Percentiles rank a stretch among this genome's conserved stretches.
Evolutionary conservation across 1,140 invertebrate species (phyloP).

Genomic region (Neocloeon triangulifer): DNA sequence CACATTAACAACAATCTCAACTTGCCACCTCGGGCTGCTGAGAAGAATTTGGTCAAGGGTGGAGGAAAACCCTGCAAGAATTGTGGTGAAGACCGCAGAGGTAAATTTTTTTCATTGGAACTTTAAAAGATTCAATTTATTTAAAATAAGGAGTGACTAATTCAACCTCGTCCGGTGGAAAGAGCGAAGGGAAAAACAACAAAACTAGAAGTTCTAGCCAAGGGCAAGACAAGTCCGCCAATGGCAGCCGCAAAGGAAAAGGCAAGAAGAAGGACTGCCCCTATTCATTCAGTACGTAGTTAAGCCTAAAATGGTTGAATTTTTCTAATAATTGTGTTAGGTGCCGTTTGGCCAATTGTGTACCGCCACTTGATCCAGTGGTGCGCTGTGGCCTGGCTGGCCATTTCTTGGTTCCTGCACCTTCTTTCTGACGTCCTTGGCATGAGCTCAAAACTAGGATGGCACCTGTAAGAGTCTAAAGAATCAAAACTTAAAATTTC

Average conservation of each 20-base stretch:
- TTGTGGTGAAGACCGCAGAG: constrained; percentile 8
- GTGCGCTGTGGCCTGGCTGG: constrained; percentile 38
- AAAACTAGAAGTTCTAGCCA: too few species aligned
- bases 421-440: constrained; percentile 52
- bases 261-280: constrained; percentile 6
- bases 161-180: too few species aligned
- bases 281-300: constrained; percentile 6
- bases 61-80: constrained; percentile 7
- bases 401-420: constrained; percentile 50
- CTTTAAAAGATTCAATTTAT: too few species aligned
- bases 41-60: constrained; percentile 10
- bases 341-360: too few species aligned
- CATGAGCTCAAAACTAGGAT: constrained; percentile 47
- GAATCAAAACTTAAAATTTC: neutral
- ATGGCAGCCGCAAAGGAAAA: constrained; percentile 4
- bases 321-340: too few species aligned
- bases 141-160: too few species aligned
- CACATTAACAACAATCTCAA: constrained; percentile 23
- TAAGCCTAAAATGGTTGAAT: neutral
- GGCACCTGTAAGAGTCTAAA: constrained; percentile 51
- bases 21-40: constrained; percentile 9
- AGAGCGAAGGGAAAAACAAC: too few species aligned
- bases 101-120: too few species aligned
- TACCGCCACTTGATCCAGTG: constrained; percentile 35
- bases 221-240: neutral